A percentile compares a stretch with the other conserved stretches of the same genome.
These are phyloP conservation scores for Eumaeus atala DNA, from an alignment of 1,140 invertebrate species.

Conservation along the genomic window DNA sequence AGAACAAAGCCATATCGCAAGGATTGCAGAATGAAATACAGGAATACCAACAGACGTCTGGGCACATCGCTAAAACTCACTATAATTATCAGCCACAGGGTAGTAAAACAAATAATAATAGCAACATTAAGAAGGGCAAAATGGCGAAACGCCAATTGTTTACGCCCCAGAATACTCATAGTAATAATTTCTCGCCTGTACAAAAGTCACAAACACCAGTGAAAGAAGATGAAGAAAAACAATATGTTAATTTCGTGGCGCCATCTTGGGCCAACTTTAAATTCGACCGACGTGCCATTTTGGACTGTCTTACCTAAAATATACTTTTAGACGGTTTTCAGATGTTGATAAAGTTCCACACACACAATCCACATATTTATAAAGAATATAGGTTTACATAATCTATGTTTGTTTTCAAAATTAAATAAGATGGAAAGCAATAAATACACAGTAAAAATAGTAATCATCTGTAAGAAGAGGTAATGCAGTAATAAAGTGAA, in stretches of 20 bases:
- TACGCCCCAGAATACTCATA: slow-evolving; percentile 53
- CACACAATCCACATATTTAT: background rate
- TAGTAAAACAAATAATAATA: slow-evolving; percentile 32
- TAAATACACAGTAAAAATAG: too few species aligned
- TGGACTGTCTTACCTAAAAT: slow-evolving; percentile 70
- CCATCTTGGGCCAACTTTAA: slow-evolving; percentile 78
- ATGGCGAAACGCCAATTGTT: slow-evolving; percentile 74
- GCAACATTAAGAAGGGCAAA: slow-evolving; percentile 55
- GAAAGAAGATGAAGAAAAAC: slow-evolving; percentile 27
- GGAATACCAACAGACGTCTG: slow-evolving; percentile 57
- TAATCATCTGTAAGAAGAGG: too few species aligned
- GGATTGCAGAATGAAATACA: slow-evolving; percentile 64
- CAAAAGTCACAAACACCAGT: slow-evolving; percentile 38
- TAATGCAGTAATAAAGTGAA: too few species aligned
- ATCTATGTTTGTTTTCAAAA: too few species aligned
- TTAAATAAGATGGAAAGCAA: too few species aligned
- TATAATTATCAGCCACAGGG: slow-evolving; percentile 25
- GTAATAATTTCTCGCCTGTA: slow-evolving; percentile 39
- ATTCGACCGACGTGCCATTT: slow-evolving; percentile 74
- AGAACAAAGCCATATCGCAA: slow-evolving; percentile 56
- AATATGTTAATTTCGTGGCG: slow-evolving; percentile 63
- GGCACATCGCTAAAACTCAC: slow-evolving; percentile 33
- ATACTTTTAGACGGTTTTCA: background rate
- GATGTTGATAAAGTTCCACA: background rate
- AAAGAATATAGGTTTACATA: background rate